Evolutionary conservation across 2,888 invertebrate species (phyloP), one percentile per base, ranked within the genome.

Genomic region (Parapristionchus giblindavisi): DNA sequence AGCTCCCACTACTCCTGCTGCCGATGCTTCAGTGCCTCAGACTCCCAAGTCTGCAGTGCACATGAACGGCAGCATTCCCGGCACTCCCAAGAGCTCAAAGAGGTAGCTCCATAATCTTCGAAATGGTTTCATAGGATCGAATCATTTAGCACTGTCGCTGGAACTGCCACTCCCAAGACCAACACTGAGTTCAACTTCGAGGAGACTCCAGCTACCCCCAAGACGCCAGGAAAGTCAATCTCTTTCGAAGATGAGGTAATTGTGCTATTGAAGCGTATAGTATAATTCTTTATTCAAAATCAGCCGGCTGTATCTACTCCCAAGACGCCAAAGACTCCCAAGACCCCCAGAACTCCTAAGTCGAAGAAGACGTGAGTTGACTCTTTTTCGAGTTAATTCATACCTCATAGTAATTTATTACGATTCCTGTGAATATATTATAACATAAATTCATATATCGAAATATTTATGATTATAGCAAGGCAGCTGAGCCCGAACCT

Each of bases 151-250:
- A 66, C 77, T 29, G 74, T 61, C 8, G 77, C 78, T 14, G 76
- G 78, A 21, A 68, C 78, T 8, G 71, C 79, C 56, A 81, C 81
- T 24, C 80, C 81, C 14, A 75, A 75, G 34, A 77, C 76, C 2
- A 78, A 76, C 79, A 36, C 78, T 32, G 82, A 82, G 21, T 84
- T 83, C 79, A 81, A 78, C 68, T 84, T 84, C 60, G 77, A 78
- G 75, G 81, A 81, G 74, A 81, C 80, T 56, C 84, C 84, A 36
- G 82, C 82, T 2, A 85, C 83, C 27, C 85, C 83, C 56, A 80
- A 73, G 38, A 77, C 80, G 21, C n/a, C n/a, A n/a, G 76, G 60
- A 14, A 73, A 73, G 73, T 17, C 48, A 32, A 73, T 73, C 60
- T 21, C 73, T 36, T 73, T 73, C 73, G 73, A 73, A 27, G 73